A percentile compares a stretch with the other conserved stretches of the same genome.
Evolutionary conservation across 2,113 vertebrate genomes (phyloP).

Genomic region (Tachysurus vachellii): DNA sequence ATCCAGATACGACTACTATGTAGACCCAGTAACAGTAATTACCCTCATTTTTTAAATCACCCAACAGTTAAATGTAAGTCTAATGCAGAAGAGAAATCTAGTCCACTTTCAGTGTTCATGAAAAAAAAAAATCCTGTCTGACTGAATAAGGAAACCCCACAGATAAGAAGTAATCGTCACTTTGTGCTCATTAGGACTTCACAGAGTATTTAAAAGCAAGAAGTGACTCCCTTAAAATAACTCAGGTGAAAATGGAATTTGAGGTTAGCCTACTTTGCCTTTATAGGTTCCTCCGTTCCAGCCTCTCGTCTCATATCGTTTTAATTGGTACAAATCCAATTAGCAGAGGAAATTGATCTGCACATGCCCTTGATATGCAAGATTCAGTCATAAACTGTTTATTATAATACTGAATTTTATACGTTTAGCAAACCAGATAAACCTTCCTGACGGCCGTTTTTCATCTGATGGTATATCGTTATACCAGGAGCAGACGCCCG

Average conservation of each 20-base stretch:
- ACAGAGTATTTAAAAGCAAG: slow-evolving; percentile 25
- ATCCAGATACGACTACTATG: not conserved
- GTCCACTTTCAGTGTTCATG: not conserved
- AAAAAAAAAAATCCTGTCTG: not conserved
- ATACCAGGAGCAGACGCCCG: not conserved
- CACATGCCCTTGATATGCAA: slow-evolving; percentile 8
- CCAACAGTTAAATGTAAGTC: not conserved
- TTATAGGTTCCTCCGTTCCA: slow-evolving; percentile 8
- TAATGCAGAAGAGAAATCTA: not conserved
- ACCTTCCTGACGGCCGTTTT: not conserved
- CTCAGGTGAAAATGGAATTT: slow-evolving; percentile 23
- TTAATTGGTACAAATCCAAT: slow-evolving; percentile 34
- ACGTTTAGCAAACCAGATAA: not conserved
- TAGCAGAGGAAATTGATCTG: slow-evolving; percentile 16
- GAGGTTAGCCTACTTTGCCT: slow-evolving; percentile 27
- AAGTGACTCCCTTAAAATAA: slow-evolving; percentile 31
- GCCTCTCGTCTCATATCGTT: not conserved
- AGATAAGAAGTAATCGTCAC: slow-evolving; percentile 19
- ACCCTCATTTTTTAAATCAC: slow-evolving; percentile 11
- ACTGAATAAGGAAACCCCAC: slow-evolving; percentile 3
- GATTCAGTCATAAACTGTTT: slow-evolving; percentile 14
- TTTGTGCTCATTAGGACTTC: slow-evolving; percentile 34
- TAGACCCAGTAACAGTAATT: not conserved
- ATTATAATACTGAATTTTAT: not conserved
- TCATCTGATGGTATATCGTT: not conserved